These are phyloP conservation scores for Actias luna DNA, from an alignment of 2,888 invertebrate genomes.

Conservation along the genomic window DNA sequence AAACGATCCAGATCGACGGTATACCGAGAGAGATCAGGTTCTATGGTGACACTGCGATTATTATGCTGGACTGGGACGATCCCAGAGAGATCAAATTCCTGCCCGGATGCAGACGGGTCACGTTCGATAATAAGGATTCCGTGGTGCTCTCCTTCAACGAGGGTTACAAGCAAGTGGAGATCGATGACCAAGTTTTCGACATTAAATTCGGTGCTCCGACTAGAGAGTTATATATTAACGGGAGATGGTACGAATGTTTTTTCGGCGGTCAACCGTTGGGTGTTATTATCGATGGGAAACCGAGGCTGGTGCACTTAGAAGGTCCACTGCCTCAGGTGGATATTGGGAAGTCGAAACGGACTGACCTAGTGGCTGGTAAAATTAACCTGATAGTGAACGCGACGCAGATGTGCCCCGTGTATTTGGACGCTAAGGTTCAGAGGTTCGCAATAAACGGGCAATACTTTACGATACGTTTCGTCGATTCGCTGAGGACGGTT, in stretches of 20 bases:
- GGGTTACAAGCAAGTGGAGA: slow-evolving; percentile 86
- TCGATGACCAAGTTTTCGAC: slow-evolving; percentile 87
- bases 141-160: slow-evolving; percentile 85
- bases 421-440: slow-evolving; percentile 91
- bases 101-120: slow-evolving; percentile 87
- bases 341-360: slow-evolving; percentile 89
- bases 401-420: slow-evolving; percentile 88
- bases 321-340: slow-evolving; percentile 97
- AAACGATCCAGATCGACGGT: slow-evolving; percentile 91
- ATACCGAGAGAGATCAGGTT: slow-evolving; percentile 91
- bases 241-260: slow-evolving; percentile 93
- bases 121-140: slow-evolving; percentile 89
- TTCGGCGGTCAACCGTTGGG: slow-evolving; percentile 94
- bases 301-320: slow-evolving; percentile 90
- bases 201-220: slow-evolving; percentile 96
- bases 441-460: slow-evolving; percentile 88
- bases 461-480: slow-evolving; percentile 89
- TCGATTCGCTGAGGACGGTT: slow-evolving; percentile 88
- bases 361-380: slow-evolving; percentile 92
- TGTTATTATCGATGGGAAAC: slow-evolving; percentile 89
- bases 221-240: slow-evolving; percentile 94
- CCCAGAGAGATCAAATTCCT: slow-evolving; percentile 93
- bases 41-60: slow-evolving; percentile 92
- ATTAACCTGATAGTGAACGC: slow-evolving; percentile 93
- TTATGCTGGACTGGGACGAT: slow-evolving; percentile 92